These are phyloP conservation scores for Spialia ferax DNA, from an alignment of 2,888 invertebrate genomes.

Conservation along the genomic window DNA sequence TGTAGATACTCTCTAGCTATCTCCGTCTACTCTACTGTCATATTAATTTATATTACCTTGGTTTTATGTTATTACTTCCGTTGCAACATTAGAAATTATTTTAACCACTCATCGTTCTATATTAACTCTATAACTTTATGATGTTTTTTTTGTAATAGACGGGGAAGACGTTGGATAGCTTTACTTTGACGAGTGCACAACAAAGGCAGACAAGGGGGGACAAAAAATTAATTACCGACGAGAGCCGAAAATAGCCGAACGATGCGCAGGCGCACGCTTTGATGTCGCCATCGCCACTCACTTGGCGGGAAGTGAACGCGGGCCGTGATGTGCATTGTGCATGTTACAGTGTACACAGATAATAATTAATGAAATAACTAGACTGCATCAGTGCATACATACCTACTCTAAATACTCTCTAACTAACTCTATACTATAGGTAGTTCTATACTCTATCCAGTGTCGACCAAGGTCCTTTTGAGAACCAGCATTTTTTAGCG, in stretches of 20 bases:
- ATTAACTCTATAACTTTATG: background rate
- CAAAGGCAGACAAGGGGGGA: constrained; percentile 66
- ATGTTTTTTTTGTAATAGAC: constrained; percentile 13
- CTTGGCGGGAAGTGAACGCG: constrained; percentile 35
- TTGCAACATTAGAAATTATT: background rate
- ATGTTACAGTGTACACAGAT: constrained; percentile 32
- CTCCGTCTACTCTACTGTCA: background rate
- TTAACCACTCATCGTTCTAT: background rate
- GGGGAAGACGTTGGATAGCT: background rate
- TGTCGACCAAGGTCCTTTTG: too few species aligned
- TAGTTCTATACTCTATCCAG: too few species aligned
- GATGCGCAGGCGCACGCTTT: constrained; percentile 59
- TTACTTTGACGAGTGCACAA: constrained; percentile 46
- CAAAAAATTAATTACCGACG: constrained; percentile 77
- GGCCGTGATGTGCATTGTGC: constrained; percentile 15
- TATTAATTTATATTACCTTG: background rate
- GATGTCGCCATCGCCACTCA: constrained; percentile 56
- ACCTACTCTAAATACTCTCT: too few species aligned
- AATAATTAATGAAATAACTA: constrained; percentile 31
- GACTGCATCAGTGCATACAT: constrained; percentile 16
- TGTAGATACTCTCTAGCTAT: too few species aligned
- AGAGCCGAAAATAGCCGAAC: constrained; percentile 68
- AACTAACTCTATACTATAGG: too few species aligned
- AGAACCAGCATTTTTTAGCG: too few species aligned
- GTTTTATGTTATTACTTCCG: background rate